Percentiles rank a stretch among this genome's conserved stretches.
Evolutionary conservation across 2,797 vertebrate species (phyloP).

Genomic region (Ctenosaura bakeri): DNA sequence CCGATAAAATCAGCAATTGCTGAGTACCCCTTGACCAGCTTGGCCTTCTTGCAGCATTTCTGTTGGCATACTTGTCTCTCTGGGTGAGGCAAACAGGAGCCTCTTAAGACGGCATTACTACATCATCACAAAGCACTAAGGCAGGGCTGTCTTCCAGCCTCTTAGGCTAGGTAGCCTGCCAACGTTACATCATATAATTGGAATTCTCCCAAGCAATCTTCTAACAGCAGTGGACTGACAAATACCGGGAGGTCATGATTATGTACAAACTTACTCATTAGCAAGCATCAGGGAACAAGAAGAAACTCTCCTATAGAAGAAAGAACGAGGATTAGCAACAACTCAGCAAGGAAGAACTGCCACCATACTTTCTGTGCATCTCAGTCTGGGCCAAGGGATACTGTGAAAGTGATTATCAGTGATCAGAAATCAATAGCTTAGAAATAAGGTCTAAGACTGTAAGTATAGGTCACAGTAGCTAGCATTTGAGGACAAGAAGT

Average conservation of each 20-base stretch:
- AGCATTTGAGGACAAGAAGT: too few species aligned
- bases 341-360: too few species aligned
- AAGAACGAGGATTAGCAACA: too few species aligned
- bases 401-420: background rate
- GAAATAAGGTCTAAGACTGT: too few species aligned
- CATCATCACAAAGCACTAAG: background rate
- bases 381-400: too few species aligned
- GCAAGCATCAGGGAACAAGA: background rate
- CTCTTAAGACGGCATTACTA: background rate
- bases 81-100: background rate
- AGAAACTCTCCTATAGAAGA: too few species aligned
- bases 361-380: too few species aligned
- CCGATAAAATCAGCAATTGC: background rate
- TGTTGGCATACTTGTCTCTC: background rate
- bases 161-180: background rate
- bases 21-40: background rate
- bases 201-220: background rate
- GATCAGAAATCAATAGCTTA: too few species aligned
- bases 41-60: background rate
- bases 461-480: too few species aligned
- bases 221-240: background rate
- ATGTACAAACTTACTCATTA: slow-evolving; percentile 6
- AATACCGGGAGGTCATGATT: background rate
- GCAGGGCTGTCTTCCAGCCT: background rate
- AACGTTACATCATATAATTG: background rate